phyloP scores from a whole-genome alignment of 2,113 vertebrate species.

The Hydropotes inermis region DNA sequence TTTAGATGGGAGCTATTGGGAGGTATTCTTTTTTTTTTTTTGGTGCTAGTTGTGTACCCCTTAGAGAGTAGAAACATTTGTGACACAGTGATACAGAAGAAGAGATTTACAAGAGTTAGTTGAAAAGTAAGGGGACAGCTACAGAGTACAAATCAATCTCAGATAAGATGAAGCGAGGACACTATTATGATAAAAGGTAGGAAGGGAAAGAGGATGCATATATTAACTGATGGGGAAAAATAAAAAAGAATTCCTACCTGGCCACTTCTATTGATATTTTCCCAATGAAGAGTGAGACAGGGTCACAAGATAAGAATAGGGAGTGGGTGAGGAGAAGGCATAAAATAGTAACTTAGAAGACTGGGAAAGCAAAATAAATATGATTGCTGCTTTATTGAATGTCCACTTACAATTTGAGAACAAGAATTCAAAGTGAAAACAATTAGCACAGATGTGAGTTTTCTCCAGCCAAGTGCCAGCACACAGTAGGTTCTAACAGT shows the following conservation, averaged over 20 bases:
- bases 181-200: background rate
- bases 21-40: background rate
- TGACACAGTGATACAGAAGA: background rate
- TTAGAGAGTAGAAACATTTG: background rate
- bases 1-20: background rate
- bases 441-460: background rate
- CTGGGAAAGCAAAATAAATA: background rate
- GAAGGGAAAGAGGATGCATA: background rate
- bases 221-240: background rate
- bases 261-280: background rate
- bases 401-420: background rate
- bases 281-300: background rate
- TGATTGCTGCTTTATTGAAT: background rate
- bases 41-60: background rate
- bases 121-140: background rate
- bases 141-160: background rate
- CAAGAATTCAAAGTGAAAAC: background rate
- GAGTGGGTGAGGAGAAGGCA: background rate
- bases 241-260: background rate
- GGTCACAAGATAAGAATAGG: background rate
- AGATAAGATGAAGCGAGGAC: background rate
- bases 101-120: background rate
- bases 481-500: background rate
- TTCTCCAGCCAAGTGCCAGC: background rate
- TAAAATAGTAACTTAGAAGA: background rate